Conservation (phyloP, 92 coral and sea anemone genomes). For the Porites lobata region DNA sequence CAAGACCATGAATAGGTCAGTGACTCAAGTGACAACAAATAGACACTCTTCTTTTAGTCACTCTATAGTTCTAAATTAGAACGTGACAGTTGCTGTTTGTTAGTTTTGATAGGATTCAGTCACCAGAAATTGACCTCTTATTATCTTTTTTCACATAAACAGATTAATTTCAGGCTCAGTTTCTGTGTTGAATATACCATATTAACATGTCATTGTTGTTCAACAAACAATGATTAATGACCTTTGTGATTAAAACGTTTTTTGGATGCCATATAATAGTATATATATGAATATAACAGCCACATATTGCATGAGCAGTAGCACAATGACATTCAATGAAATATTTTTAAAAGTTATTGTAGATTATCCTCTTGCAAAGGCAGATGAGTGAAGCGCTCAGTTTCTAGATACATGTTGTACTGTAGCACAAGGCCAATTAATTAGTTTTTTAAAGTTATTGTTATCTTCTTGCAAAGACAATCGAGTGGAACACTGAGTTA, state of each 20-base stretch:
- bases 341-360: constrained; percentile 24
- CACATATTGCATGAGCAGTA: constrained; percentile 23
- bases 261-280: not conserved
- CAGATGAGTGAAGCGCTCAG: not conserved
- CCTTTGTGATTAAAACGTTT: constrained; percentile 30
- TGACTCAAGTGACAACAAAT: constrained; percentile 26
- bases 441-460: constrained; percentile 1
- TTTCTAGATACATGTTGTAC: too few relatives aligned
- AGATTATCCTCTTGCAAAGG: constrained; percentile 35
- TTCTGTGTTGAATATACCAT: constrained; percentile 24
- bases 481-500: constrained; percentile 19
- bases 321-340: constrained; percentile 31
- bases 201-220: constrained; percentile 30
- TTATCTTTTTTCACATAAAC: constrained; percentile 40
- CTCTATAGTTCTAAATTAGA: constrained; percentile 15
- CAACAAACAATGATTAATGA: constrained; percentile 32
- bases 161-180: constrained; percentile 28
- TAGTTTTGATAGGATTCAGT: constrained; percentile 32
- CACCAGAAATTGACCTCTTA: constrained; percentile 32
- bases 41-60: constrained; percentile 29
- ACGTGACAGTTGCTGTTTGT: constrained; percentile 33
- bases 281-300: constrained; percentile 31
- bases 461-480: constrained; percentile 11
- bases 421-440: not conserved
- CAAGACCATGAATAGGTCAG: constrained; percentile 3